A percentile compares a stretch with the other conserved stretches of the same genome.
Conservation (phyloP, 2,113 vertebrate species). For the Anolis sagrei region DNA sequence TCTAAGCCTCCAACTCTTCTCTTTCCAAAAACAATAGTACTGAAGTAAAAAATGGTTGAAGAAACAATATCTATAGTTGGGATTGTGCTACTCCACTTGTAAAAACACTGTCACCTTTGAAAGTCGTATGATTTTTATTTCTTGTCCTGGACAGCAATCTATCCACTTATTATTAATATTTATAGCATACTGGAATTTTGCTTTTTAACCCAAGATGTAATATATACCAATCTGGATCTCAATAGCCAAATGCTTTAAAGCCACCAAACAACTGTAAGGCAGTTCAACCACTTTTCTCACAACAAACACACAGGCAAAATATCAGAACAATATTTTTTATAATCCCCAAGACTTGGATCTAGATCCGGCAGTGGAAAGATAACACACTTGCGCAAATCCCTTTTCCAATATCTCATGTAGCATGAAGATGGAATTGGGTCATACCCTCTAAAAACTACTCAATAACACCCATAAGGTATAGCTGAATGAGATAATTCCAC, state of each 20-base stretch:
- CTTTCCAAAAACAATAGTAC: background rate
- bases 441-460: background rate
- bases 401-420: too few species aligned
- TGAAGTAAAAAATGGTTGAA: background rate
- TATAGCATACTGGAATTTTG: background rate
- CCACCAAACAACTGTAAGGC: background rate
- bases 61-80: background rate
- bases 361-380: background rate
- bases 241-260: background rate
- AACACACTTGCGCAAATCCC: too few species aligned
- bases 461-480: background rate
- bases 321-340: background rate
- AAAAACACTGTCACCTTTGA: background rate
- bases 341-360: background rate
- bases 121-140: background rate
- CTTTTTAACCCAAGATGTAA: background rate
- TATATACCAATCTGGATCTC: background rate
- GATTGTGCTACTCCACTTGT: background rate
- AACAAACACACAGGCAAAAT: background rate
- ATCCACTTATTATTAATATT: background rate
- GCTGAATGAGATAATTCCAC: background rate
- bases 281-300: background rate
- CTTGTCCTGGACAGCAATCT: background rate
- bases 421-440: too few species aligned
- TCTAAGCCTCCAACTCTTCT: background rate